Evolutionary conservation across 2,113 vertebrate species (phyloP).

Genomic region (Vombatus ursinus): DNA sequence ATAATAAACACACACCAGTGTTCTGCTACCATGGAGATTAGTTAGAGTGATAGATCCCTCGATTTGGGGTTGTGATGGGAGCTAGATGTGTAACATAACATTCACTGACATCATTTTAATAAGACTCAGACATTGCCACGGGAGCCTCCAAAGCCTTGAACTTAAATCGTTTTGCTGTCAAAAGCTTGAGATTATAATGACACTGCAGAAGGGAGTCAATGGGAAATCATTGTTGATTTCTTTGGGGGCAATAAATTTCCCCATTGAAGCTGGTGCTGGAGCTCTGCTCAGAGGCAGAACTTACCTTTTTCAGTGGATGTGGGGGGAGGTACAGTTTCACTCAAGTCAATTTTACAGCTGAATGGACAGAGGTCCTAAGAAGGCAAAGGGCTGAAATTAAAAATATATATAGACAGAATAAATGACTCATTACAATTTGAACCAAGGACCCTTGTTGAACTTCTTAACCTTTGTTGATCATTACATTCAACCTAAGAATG

Average conservation of each 20-base stretch:
- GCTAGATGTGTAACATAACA: background rate
- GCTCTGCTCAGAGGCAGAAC: slow-evolving; percentile 27
- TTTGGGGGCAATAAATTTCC: slow-evolving; percentile 69
- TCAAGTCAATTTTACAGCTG: slow-evolving; percentile 80
- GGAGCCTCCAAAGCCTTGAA: slow-evolving; percentile 48
- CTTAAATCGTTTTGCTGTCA: slow-evolving; percentile 62
- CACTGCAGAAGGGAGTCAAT: slow-evolving; percentile 58
- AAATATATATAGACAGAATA: slow-evolving; percentile 53
- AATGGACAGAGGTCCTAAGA: slow-evolving; percentile 77
- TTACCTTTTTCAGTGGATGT: background rate
- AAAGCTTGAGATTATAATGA: slow-evolving; percentile 52
- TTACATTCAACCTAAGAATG: slow-evolving; percentile 56
- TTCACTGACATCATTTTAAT: slow-evolving; percentile 46
- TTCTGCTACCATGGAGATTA: background rate
- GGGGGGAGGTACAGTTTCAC: slow-evolving; percentile 39
- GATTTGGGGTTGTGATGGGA: background rate
- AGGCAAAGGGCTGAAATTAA: slow-evolving; percentile 76
- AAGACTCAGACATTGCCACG: slow-evolving; percentile 53
- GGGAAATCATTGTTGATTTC: slow-evolving; percentile 72
- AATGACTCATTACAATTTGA: slow-evolving; percentile 80
- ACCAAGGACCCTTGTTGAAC: slow-evolving; percentile 53
- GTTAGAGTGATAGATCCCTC: background rate
- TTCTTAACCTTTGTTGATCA: slow-evolving; percentile 68
- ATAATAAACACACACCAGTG: background rate
- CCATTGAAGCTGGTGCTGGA: slow-evolving; percentile 15